A percentile compares a stretch with the other conserved stretches of the same genome.
Conservation (phyloP, 1,140 invertebrate species). For the Diploscapter pachys region DNA sequence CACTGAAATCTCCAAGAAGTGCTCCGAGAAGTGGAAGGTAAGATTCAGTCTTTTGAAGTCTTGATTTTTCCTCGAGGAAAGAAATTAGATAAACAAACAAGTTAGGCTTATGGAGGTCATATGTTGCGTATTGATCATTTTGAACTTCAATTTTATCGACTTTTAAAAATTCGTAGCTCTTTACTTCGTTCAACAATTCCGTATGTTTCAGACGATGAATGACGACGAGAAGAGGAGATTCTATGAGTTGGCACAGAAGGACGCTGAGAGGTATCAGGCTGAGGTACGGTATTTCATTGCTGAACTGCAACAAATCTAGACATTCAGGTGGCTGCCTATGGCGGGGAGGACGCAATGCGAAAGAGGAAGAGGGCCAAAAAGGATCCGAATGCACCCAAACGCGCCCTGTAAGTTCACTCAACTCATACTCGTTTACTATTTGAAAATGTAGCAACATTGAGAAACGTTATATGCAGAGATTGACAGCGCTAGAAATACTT, state of each 20-base stretch:
- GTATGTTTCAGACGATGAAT: slow-evolving; percentile 80
- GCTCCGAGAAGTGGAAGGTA: slow-evolving; percentile 98
- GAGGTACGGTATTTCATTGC: slow-evolving; percentile 64
- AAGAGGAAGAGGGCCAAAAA: slow-evolving; percentile 76
- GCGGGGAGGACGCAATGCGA: slow-evolving; percentile 78
- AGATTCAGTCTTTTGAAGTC: slow-evolving; percentile 56
- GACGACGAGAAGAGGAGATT: slow-evolving; percentile 98
- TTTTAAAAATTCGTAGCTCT: slow-evolving; percentile 33
- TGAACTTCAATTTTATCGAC: slow-evolving; percentile 14
- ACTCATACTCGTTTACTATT: no score
- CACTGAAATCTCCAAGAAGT: slow-evolving; percentile 98
- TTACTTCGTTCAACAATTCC: neutral
- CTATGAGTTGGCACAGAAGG: slow-evolving; percentile 96
- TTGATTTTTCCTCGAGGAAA: slow-evolving; percentile 15
- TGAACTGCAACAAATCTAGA: neutral
- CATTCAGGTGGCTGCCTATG: slow-evolving; percentile 79
- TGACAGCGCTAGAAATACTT: no score
- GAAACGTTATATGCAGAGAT: no score
- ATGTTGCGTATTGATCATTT: neutral
- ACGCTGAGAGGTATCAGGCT: slow-evolving; percentile 88
- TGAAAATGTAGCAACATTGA: no score
- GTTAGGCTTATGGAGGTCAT: neutral
- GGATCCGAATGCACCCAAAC: slow-evolving; percentile 97
- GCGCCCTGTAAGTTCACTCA: slow-evolving; percentile 79
- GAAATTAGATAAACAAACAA: neutral